Percentiles rank a stretch among this genome's conserved stretches.
phyloP scores from a whole-genome alignment of 2,797 vertebrate genomes.

The Chromobotia macracanthus region DNA sequence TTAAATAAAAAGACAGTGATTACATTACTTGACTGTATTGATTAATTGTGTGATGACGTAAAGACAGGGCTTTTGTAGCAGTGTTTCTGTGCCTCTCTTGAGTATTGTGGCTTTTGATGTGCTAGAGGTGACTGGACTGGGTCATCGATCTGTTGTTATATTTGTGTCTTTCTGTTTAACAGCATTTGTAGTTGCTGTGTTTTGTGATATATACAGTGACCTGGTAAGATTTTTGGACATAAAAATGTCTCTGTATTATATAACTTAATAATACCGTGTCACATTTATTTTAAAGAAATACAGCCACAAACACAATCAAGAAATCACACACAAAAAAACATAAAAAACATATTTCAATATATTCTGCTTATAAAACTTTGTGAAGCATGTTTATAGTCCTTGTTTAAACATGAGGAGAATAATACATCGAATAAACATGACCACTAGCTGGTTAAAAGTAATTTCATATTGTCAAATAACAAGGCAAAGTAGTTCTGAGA shows the following conservation, averaged over 20 bases:
- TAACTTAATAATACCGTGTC: no score
- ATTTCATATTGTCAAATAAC: not conserved
- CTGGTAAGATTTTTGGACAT: no score
- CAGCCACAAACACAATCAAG: no score
- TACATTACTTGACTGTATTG: slow-evolving; percentile 52
- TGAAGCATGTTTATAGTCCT: not conserved
- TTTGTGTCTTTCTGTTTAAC: slow-evolving; percentile 4
- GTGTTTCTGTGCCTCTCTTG: not conserved
- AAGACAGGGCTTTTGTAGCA: not conserved
- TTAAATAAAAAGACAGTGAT: slow-evolving; percentile 59
- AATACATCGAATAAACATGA: not conserved
- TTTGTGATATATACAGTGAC: not conserved
- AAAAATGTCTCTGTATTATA: no score
- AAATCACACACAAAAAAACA: not conserved
- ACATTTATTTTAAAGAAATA: no score
- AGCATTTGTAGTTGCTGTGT: not conserved
- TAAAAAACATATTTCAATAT: not conserved
- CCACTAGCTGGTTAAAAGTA: not conserved
- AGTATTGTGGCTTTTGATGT: slow-evolving; percentile 30
- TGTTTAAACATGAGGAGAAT: not conserved
- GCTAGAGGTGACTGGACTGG: not conserved
- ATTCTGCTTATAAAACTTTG: not conserved
- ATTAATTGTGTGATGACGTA: slow-evolving; percentile 52
- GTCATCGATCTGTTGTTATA: slow-evolving; percentile 19
- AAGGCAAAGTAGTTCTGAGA: no score